These are phyloP conservation scores for Seriola aureovittata DNA, from an alignment of 2,113 vertebrate genomes.

Conservation along the genomic window DNA sequence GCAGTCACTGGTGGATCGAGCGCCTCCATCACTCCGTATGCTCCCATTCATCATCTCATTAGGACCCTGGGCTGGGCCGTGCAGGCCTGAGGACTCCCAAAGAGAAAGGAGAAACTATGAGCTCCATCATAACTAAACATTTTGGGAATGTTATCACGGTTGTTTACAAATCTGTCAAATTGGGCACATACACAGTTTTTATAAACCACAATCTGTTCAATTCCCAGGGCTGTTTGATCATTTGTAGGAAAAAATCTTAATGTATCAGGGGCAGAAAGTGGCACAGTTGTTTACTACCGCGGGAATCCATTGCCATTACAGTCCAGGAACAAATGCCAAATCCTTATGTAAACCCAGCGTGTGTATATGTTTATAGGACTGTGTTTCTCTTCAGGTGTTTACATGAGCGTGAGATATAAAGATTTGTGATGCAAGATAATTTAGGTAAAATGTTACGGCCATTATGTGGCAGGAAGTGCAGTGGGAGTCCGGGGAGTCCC, in stretches of 20 bases:
- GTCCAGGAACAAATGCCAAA: constrained; percentile 56
- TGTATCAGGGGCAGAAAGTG: constrained; percentile 63
- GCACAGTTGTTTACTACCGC: constrained; percentile 68
- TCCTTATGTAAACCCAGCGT: constrained; percentile 58
- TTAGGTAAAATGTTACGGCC: constrained; percentile 46
- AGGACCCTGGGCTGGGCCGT: constrained; percentile 64
- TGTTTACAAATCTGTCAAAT: constrained; percentile 74
- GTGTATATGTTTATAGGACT: constrained; percentile 26
- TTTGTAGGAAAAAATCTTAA: constrained; percentile 61
- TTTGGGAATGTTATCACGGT: constrained; percentile 35
- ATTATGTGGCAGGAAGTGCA: constrained; percentile 51
- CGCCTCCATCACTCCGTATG: constrained; percentile 72
- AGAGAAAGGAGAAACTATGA: constrained; percentile 43
- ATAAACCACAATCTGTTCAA: constrained; percentile 69
- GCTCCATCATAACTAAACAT: constrained; percentile 65
- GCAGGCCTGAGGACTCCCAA: constrained; percentile 45
- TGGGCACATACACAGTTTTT: constrained; percentile 42
- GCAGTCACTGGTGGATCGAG: constrained; percentile 75
- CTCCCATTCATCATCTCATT: constrained; percentile 84
- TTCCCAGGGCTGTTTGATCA: constrained; percentile 53
- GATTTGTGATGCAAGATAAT: constrained; percentile 66
- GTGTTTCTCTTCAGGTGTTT: constrained; percentile 59
- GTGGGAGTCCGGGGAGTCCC: constrained; percentile 50
- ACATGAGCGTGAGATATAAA: constrained; percentile 51
- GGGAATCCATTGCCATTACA: constrained; percentile 66